phyloP scores from a whole-genome alignment of 1,140 invertebrate species.

The Triops longicaudatus region DNA sequence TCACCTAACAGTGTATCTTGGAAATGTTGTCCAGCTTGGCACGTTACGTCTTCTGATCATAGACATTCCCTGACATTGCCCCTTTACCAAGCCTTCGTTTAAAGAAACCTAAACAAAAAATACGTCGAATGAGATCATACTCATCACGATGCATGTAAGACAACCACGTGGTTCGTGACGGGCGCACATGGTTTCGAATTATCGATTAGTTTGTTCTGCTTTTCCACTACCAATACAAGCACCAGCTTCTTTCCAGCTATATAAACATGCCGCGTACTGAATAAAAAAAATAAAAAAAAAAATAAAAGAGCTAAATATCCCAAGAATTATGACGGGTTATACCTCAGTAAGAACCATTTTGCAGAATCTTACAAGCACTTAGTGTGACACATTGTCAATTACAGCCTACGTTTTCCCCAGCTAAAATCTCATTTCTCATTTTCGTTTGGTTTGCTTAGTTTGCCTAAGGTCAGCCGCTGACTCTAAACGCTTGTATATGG shows the following conservation, averaged over 20 bases:
- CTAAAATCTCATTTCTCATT: too few species aligned
- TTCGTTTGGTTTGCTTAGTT: background rate
- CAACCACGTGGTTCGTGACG: background rate
- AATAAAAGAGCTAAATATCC: too few species aligned
- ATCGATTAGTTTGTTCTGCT: slow-evolving; percentile 13
- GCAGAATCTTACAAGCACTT: too few species aligned
- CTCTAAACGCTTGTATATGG: background rate
- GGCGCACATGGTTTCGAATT: background rate
- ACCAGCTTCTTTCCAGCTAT: background rate
- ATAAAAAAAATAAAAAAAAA: too few species aligned
- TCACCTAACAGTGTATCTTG: background rate
- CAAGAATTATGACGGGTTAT: too few species aligned
- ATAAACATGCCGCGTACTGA: background rate
- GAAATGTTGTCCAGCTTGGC: background rate
- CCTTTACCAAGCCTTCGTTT: background rate
- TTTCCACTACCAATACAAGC: background rate
- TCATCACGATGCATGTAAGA: background rate
- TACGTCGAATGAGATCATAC: background rate
- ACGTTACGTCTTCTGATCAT: background rate
- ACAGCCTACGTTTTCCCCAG: too few species aligned
- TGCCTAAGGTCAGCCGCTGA: background rate
- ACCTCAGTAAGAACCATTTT: too few species aligned
- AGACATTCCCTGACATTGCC: background rate
- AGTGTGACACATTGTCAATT: too few species aligned
- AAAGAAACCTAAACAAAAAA: background rate